Evolutionary conservation across 2,797 vertebrate genomes (phyloP).

Genomic region (Enteromius radiatus): DNA sequence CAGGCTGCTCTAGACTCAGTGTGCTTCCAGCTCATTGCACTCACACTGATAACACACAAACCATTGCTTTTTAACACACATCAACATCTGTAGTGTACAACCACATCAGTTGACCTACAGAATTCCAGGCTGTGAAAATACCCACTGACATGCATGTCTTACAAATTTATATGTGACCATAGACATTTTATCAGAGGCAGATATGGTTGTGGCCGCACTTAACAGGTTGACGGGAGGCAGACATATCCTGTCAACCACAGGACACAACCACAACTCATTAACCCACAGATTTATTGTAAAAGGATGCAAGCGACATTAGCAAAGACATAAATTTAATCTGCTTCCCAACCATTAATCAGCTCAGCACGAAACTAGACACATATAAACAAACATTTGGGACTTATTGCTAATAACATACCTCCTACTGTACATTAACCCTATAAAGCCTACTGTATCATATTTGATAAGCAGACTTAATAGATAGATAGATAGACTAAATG

Average conservation of each 20-base stretch:
- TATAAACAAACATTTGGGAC: slow-evolving; percentile 8
- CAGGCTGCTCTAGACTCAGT: slow-evolving; percentile 49
- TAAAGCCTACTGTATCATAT: background rate
- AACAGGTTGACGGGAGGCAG: slow-evolving; percentile 15
- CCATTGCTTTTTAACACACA: slow-evolving; percentile 43
- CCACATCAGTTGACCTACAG: slow-evolving; percentile 30
- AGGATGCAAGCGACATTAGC: slow-evolving; percentile 10
- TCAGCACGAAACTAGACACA: slow-evolving; percentile 13
- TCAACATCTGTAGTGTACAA: slow-evolving; percentile 4
- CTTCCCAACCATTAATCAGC: slow-evolving; percentile 26
- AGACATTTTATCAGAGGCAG: slow-evolving; percentile 9
- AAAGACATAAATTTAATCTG: background rate
- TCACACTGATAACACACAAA: slow-evolving; percentile 37
- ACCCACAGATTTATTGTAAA: slow-evolving; percentile 25
- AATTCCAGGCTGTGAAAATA: slow-evolving; percentile 4
- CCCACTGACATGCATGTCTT: background rate
- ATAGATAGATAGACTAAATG: too few species aligned
- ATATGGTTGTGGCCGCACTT: slow-evolving; percentile 23
- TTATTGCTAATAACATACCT: background rate
- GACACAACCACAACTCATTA: slow-evolving; percentile 34
- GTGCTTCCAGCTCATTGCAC: slow-evolving; percentile 35
- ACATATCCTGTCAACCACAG: slow-evolving; percentile 30
- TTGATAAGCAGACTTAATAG: background rate
- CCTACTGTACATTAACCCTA: slow-evolving; percentile 11
- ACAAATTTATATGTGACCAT: slow-evolving; percentile 8